Conservation (phyloP, 1,140 invertebrate species). For the Drosophila lowei region DNA sequence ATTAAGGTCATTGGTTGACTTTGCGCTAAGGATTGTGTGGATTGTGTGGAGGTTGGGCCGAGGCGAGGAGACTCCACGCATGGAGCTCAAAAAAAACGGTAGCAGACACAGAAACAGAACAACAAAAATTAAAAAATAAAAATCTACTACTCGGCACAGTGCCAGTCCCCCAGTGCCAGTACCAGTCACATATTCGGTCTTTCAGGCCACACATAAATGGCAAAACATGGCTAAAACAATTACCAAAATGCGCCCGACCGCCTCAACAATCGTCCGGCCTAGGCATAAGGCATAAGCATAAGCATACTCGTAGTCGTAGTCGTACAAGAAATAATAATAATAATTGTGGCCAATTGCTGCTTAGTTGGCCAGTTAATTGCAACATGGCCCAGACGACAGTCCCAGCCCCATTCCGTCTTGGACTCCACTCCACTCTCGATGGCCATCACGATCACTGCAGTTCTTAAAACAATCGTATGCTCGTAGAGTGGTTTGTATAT, state of each 20-base stretch:
- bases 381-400: constrained; percentile 62
- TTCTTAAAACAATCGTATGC: constrained; percentile 24
- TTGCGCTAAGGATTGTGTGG: constrained; percentile 16
- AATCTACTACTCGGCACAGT: no score
- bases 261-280: constrained; percentile 30
- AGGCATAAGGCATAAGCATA: constrained; percentile 30
- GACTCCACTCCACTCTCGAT: constrained; percentile 16
- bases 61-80: constrained; percentile 42
- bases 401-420: constrained; percentile 17
- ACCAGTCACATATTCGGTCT: constrained; percentile 51
- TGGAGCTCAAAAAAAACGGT: constrained; percentile 32
- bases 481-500: constrained; percentile 11
- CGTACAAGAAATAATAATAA: constrained; percentile 77
- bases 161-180: no score
- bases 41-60: constrained; percentile 7
- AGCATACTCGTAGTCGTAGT: constrained; percentile 24
- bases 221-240: constrained; percentile 80
- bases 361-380: constrained; percentile 79
- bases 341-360: constrained; percentile 80
- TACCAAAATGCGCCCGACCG: constrained; percentile 59
- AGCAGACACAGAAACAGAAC: constrained; percentile 25
- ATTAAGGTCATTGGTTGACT: constrained; percentile 70
- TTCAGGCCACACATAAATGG: constrained; percentile 59
- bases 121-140: constrained; percentile 45
- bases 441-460: constrained; percentile 20